These are phyloP conservation scores for Carterocephalus palaemon DNA, from an alignment of 2,888 invertebrate species.

Conservation along the genomic window DNA sequence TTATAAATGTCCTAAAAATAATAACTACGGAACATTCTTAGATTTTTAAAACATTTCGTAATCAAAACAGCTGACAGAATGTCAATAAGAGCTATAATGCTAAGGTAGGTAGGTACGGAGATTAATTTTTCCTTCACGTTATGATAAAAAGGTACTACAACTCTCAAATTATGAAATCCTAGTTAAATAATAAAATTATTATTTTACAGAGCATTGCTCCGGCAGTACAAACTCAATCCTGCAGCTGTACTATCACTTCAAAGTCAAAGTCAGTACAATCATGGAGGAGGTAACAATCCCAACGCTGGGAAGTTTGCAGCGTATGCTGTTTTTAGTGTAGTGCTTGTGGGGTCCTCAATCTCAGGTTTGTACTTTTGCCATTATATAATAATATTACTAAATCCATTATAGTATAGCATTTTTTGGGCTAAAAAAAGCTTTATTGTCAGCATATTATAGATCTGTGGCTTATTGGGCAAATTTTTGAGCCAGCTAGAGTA, in stretches of 20 bases:
- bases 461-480: no score
- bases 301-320: slow-evolving; percentile 35
- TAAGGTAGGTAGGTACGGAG: no score
- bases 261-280: slow-evolving; percentile 35
- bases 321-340: slow-evolving; percentile 47
- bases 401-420: no score
- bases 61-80: not conserved
- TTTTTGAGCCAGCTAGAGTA: no score
- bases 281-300: slow-evolving; percentile 30
- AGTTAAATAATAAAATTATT: not conserved
- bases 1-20: no score
- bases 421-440: no score
- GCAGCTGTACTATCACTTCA: slow-evolving; percentile 39
- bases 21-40: no score
- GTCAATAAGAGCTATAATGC: not conserved
- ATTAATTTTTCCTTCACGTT: no score
- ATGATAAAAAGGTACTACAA: not conserved
- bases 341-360: slow-evolving; percentile 47
- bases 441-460: no score
- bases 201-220: slow-evolving; percentile 41
- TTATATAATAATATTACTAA: no score
- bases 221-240: slow-evolving; percentile 40
- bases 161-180: not conserved
- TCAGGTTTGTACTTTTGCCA: slow-evolving; percentile 41
- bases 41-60: no score